Conservation (phyloP, 2,888 invertebrate species). For the Brachynemurus nebulosus region DNA sequence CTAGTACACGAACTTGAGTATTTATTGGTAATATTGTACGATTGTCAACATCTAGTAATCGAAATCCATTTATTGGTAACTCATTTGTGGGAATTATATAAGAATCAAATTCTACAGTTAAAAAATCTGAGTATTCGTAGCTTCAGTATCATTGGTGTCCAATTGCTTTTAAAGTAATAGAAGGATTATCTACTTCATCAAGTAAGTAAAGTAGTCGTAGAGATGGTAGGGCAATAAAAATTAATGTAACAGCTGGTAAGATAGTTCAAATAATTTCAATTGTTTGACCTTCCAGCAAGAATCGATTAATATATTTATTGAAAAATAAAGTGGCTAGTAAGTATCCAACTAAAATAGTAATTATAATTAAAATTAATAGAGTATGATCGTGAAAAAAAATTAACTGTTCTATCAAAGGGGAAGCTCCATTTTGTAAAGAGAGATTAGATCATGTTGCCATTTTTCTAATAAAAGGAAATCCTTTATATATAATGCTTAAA, state of each 20-base stretch:
- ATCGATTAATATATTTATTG: too few species aligned
- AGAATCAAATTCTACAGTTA: conserved; percentile 44
- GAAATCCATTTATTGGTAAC: conserved; percentile 33
- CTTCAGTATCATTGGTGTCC: conserved; percentile 44
- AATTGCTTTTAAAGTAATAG: conserved; percentile 44
- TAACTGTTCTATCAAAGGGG: too few species aligned
- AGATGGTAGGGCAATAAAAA: conserved; percentile 48
- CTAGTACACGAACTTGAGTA: conserved; percentile 47
- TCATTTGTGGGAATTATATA: conserved; percentile 40
- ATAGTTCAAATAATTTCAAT: too few species aligned
- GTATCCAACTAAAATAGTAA: too few species aligned
- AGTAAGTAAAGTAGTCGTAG: conserved; percentile 43
- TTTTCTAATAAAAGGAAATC: too few species aligned
- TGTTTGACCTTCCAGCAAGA: too few species aligned
- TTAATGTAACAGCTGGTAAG: conserved; percentile 44
- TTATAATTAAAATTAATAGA: too few species aligned
- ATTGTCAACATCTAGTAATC: conserved; percentile 50
- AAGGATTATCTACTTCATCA: conserved; percentile 45
- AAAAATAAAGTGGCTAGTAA: too few species aligned
- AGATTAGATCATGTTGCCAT: too few species aligned
- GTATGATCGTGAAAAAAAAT: too few species aligned
- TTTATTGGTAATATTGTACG: conserved; percentile 42
- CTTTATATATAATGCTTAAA: too few species aligned
- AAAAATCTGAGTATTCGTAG: conserved; percentile 51
- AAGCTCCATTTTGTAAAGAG: too few species aligned